Conservation (phyloP, 2,888 invertebrate genomes). For the Seira ritae region DNA sequence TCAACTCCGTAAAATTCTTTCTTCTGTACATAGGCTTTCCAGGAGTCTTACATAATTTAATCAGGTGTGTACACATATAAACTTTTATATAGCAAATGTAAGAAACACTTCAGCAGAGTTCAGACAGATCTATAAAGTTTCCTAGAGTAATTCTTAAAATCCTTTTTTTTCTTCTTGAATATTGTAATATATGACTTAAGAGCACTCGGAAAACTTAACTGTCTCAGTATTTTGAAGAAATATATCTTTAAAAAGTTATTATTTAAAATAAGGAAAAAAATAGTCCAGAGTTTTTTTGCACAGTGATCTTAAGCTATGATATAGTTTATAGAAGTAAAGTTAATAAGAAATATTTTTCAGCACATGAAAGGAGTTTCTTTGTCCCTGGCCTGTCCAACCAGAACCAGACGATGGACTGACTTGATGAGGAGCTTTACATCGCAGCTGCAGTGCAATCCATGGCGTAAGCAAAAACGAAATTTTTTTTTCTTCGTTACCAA, state of each 20-base stretch:
- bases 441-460: constrained; percentile 61
- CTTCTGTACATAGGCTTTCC: not conserved
- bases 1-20: not conserved
- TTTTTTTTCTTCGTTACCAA: not conserved
- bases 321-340: constrained; percentile 7
- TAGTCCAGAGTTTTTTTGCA: not conserved
- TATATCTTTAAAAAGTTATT: not conserved
- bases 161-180: not conserved
- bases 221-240: not conserved
- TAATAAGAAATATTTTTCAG: constrained; percentile 29
- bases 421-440: constrained; percentile 62
- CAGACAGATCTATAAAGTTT: too few relatives aligned
- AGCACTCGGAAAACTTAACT: too few relatives aligned
- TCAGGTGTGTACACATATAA: constrained; percentile 11
- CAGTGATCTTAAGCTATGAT: not conserved
- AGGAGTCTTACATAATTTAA: constrained; percentile 17
- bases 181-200: not conserved
- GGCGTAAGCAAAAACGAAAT: not conserved
- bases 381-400: constrained; percentile 67
- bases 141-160: too few relatives aligned
- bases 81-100: not conserved
- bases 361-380: constrained; percentile 59
- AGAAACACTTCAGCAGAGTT: not conserved
- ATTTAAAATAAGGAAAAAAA: not conserved
- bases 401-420: constrained; percentile 67